Evolutionary conservation across 2,113 vertebrate genomes (phyloP).

Genomic region (Hippopotamus amphibius): DNA sequence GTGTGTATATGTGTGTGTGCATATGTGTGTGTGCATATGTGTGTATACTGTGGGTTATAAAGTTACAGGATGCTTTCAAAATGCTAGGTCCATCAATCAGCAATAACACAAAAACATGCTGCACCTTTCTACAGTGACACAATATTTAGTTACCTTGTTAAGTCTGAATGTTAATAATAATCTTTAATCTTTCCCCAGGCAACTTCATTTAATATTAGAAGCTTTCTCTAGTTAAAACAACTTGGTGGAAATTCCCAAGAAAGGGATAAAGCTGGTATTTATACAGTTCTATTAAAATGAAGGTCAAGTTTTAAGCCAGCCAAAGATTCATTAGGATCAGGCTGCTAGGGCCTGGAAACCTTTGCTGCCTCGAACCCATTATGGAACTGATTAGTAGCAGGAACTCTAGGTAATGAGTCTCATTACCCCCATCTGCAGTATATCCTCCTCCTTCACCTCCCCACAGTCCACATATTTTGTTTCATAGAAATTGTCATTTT

Average conservation of each 20-base stretch:
- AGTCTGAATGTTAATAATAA: conserved; percentile 1
- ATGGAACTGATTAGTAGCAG: conserved; percentile 42
- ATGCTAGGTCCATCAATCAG: not conserved
- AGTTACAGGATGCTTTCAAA: not conserved
- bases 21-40: not conserved
- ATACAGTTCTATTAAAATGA: conserved; percentile 66
- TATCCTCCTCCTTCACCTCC: not conserved
- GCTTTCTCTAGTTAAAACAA: conserved; percentile 45
- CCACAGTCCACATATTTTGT: conserved; percentile 29
- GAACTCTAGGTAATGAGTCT: conserved; percentile 48
- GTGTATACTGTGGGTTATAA: too few species aligned
- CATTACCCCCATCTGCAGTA: conserved; percentile 47
- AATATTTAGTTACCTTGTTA: conserved; percentile 43
- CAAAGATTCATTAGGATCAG: conserved; percentile 56
- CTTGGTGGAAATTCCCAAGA: not conserved
- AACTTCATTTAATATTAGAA: conserved; percentile 36
- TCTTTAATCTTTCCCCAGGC: conserved; percentile 53
- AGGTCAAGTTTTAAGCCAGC: conserved; percentile 40
- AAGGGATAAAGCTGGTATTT: not conserved
- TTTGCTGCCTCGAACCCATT: not conserved
- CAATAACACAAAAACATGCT: not conserved
- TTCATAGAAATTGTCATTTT: conserved; percentile 52
- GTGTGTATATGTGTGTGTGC: not conserved
- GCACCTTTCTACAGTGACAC: not conserved
- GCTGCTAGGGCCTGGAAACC: conserved; percentile 21